Evolutionary conservation across 2,113 vertebrate species (phyloP).

Genomic region (Upupa epops): DNA sequence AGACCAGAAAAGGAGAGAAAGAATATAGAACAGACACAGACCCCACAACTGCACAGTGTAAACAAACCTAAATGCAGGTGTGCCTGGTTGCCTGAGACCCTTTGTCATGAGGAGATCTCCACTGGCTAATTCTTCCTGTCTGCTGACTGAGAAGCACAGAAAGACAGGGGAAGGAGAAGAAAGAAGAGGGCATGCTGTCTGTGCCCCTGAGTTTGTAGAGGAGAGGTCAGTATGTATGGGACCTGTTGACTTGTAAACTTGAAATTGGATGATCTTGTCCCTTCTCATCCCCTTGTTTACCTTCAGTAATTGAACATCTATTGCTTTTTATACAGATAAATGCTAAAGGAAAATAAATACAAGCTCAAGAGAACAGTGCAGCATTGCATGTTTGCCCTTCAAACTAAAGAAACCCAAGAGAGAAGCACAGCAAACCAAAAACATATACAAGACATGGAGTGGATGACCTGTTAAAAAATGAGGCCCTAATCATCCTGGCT

Average conservation of each 20-base stretch:
- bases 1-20: background rate
- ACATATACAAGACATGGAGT: background rate
- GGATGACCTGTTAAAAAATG: background rate
- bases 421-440: background rate
- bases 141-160: background rate
- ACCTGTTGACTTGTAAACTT: background rate
- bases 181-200: background rate
- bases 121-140: background rate
- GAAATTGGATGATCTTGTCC: background rate
- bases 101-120: background rate
- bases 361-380: background rate
- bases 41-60: background rate
- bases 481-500: background rate
- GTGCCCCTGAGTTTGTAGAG: background rate
- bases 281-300: background rate
- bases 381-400: background rate
- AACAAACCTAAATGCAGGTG: background rate
- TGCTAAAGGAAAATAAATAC: background rate
- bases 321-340: background rate
- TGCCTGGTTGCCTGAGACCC: background rate
- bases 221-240: background rate
- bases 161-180: background rate
- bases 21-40: background rate
- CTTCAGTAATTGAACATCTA: background rate
- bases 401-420: background rate